phyloP scores from a whole-genome alignment of 2,797 vertebrate species.

The Enteromius fasciolatus region DNA sequence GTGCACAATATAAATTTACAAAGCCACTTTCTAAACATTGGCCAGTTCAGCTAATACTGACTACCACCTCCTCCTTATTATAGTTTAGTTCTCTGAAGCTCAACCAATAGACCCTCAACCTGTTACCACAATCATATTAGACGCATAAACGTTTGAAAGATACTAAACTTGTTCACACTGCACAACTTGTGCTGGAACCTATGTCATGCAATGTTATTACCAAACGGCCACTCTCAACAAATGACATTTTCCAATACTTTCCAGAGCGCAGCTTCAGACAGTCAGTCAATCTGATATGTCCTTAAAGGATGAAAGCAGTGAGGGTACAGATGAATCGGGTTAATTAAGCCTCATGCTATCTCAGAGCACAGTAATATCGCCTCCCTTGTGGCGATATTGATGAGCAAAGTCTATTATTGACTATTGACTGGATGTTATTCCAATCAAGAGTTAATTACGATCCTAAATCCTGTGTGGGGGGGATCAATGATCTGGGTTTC shows the following conservation, averaged over 20 bases:
- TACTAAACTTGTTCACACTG: slow-evolving; percentile 5
- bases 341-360: slow-evolving; percentile 78
- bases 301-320: slow-evolving; percentile 46
- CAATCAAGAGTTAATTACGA: slow-evolving; percentile 74
- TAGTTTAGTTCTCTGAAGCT: neutral
- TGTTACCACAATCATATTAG: neutral
- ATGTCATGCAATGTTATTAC: neutral
- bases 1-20: neutral
- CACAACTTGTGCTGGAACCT: neutral
- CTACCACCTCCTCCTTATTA: neutral
- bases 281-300: slow-evolving; percentile 25
- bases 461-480: slow-evolving; percentile 67
- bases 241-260: slow-evolving; percentile 12
- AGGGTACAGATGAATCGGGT: slow-evolving; percentile 66
- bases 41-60: neutral
- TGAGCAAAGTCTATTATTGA: slow-evolving; percentile 81
- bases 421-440: slow-evolving; percentile 81
- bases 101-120: neutral
- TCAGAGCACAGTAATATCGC: slow-evolving; percentile 72
- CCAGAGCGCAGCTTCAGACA: neutral
- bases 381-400: slow-evolving; percentile 65
- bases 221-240: slow-evolving; percentile 27
- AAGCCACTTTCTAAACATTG: neutral
- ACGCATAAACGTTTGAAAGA: neutral
- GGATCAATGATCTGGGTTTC: slow-evolving; percentile 60